Conservation (phyloP, 2,888 invertebrate species). For the Drosophila maculinotata region DNA sequence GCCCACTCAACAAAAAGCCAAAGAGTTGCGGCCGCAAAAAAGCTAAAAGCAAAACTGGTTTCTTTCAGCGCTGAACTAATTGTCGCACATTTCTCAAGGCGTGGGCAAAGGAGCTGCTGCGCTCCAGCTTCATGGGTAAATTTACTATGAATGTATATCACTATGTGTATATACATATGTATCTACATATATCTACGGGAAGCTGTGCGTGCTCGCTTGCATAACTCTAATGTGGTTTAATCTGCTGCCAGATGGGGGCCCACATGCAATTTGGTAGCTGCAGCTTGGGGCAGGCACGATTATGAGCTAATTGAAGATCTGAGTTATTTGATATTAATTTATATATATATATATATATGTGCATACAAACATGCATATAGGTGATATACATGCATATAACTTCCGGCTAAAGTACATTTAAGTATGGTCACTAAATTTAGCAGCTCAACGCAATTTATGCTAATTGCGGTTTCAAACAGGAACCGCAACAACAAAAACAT, state of each 20-base stretch:
- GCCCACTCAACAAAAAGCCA: constrained; percentile 62
- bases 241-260: constrained; percentile 25
- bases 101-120: constrained; percentile 65
- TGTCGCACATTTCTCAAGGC: constrained; percentile 78
- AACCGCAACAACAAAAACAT: constrained; percentile 29
- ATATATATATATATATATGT: background rate
- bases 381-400: too few relatives aligned
- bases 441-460: constrained; percentile 48
- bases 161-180: background rate
- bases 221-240: constrained; percentile 59
- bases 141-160: constrained; percentile 20
- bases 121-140: constrained; percentile 40
- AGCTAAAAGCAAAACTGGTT: constrained; percentile 57
- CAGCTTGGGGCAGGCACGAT: constrained; percentile 47
- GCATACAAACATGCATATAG: too few relatives aligned
- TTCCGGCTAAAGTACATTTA: constrained; percentile 61
- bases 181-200: constrained; percentile 26
- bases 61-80: constrained; percentile 67
- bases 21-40: constrained; percentile 14
- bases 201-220: constrained; percentile 71
- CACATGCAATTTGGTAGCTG: constrained; percentile 32
- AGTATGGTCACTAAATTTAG: constrained; percentile 45
- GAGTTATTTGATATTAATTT: constrained; percentile 4
- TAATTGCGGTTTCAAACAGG: constrained; percentile 62
- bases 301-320: constrained; percentile 50